Conservation (phyloP, 2,113 vertebrate genomes). For the Phalacrocorax aristotelis region DNA sequence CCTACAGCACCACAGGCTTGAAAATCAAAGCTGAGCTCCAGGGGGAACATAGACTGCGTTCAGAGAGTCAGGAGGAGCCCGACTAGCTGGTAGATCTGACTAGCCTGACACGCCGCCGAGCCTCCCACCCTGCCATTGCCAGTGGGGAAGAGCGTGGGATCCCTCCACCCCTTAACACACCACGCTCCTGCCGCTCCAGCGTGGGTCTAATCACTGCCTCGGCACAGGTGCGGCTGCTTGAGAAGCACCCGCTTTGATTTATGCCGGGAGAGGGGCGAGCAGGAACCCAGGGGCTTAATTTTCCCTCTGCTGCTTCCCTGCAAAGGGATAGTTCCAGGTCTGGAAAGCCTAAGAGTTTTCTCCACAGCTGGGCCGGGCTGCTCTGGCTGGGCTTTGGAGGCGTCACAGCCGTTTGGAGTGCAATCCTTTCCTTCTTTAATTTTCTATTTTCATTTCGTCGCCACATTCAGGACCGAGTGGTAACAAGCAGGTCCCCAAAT, state of each 20-base stretch:
- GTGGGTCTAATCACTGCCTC: neutral
- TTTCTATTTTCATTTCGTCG: neutral
- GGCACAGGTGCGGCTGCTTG: neutral
- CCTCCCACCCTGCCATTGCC: neutral
- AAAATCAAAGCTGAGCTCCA: neutral
- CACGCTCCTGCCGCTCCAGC: neutral
- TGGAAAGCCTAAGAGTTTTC: neutral
- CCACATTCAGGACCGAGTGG: neutral
- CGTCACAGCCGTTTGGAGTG: accelerated
- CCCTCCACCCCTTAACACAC: neutral
- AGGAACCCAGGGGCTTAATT: neutral
- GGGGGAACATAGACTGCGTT: neutral
- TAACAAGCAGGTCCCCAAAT: neutral
- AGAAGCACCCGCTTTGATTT: neutral
- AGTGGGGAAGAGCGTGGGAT: neutral
- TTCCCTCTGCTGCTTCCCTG: accelerated
- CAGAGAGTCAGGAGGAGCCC: neutral
- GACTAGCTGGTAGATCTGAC: neutral
- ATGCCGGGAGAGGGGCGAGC: accelerated
- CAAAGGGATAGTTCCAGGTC: neutral
- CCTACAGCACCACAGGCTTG: neutral
- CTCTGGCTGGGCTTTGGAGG: neutral
- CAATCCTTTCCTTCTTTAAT: neutral
- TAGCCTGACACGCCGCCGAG: neutral
- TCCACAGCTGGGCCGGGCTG: neutral